Conservation (phyloP, 2,113 vertebrate species). For the Ammodytes dubius region DNA sequence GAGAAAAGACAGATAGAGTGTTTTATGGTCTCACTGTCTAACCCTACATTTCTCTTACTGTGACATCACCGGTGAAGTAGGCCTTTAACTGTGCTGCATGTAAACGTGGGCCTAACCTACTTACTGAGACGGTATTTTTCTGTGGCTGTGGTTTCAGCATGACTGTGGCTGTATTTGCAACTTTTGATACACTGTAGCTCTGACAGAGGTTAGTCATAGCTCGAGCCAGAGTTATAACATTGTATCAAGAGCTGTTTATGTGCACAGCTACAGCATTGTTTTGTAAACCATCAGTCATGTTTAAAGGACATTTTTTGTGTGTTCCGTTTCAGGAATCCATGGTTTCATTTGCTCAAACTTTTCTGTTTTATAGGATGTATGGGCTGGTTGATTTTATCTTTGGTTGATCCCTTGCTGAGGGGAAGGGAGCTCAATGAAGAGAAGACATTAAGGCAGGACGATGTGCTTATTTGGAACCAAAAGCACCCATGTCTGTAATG, state of each 20-base stretch:
- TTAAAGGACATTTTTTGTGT: neutral
- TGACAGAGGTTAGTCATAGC: neutral
- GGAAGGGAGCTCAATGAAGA: neutral
- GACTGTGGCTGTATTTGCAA: neutral
- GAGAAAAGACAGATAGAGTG: too few species aligned
- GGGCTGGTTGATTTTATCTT: neutral
- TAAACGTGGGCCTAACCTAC: too few species aligned
- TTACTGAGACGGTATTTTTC: neutral
- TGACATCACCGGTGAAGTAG: too few species aligned
- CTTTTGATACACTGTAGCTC: neutral
- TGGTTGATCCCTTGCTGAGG: neutral
- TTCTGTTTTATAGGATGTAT: neutral
- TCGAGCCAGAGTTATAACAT: neutral
- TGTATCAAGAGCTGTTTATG: neutral
- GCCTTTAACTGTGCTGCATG: too few species aligned
- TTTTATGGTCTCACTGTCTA: too few species aligned
- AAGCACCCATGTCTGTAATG: neutral
- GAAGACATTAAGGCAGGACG: neutral
- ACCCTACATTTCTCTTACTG: too few species aligned
- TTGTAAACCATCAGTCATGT: neutral
- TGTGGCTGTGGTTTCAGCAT: neutral
- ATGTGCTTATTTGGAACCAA: neutral
- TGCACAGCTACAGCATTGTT: neutral
- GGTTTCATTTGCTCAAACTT: neutral
- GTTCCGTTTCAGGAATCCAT: conserved; percentile 23